A percentile compares a stretch with the other conserved stretches of the same genome.
phyloP scores from a whole-genome alignment of 2,888 invertebrate genomes.

The Apotomis capreana region DNA sequence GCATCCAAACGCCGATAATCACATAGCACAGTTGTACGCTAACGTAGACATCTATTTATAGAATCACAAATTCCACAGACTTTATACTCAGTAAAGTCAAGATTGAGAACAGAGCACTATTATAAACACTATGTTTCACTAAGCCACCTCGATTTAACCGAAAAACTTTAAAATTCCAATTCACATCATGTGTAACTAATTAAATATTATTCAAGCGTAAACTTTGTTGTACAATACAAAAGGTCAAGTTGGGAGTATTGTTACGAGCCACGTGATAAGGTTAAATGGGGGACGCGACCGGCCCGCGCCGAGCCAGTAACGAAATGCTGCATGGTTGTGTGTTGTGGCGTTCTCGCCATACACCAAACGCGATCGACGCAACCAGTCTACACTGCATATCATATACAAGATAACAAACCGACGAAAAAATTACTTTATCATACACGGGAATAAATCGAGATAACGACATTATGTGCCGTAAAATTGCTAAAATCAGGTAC shows the following conservation, averaged over 20 bases:
- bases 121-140: conserved; percentile 70
- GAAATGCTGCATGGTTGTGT: conserved; percentile 57
- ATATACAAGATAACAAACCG: conserved; percentile 35
- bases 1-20: conserved; percentile 25
- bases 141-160: conserved; percentile 69
- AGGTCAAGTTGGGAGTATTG: conserved; percentile 50
- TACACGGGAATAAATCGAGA: conserved; percentile 31
- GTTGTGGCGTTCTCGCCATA: not conserved
- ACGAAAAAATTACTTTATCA: conserved; percentile 39
- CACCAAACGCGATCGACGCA: not conserved
- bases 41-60: conserved; percentile 39
- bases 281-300: conserved; percentile 59
- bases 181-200: not conserved
- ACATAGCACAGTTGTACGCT: conserved; percentile 21
- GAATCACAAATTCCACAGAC: conserved; percentile 63
- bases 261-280: conserved; percentile 53
- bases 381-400: not conserved
- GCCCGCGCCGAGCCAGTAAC: conserved; percentile 59
- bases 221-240: conserved; percentile 5
- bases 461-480: conserved; percentile 45
- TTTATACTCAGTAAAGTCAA: conserved; percentile 49
- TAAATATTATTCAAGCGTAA: conserved; percentile 11
- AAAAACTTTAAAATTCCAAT: conserved; percentile 53
- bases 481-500: conserved; percentile 47
- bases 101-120: conserved; percentile 55